Conservation (phyloP, 2,888 invertebrate species). For the Metopia argyrocephala region DNA sequence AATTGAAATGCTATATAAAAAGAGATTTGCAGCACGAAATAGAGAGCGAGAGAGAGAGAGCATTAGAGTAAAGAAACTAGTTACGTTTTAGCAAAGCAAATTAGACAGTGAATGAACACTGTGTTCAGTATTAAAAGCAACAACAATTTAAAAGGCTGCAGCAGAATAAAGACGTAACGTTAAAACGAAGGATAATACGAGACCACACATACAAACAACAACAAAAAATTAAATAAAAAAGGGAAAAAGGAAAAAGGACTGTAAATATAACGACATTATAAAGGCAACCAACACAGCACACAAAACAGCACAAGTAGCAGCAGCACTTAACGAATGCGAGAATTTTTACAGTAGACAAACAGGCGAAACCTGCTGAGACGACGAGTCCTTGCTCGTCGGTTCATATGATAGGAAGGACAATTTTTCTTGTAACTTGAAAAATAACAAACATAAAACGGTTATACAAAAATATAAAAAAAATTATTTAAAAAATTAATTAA, state of each 20-base stretch:
- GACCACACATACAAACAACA: neutral
- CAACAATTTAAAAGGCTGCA: neutral
- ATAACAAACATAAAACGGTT: conserved; percentile 22
- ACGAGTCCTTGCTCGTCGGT: conserved; percentile 77
- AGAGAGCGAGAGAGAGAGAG: neutral
- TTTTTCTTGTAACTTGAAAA: conserved; percentile 61
- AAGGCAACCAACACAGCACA: conserved; percentile 70
- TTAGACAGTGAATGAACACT: conserved; percentile 50
- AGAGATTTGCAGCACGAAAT: neutral
- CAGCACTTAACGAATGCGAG: conserved; percentile 70
- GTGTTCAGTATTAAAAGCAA: conserved; percentile 1
- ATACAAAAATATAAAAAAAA: conserved; percentile 31
- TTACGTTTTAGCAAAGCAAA: too few species aligned
- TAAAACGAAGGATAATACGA: conserved; percentile 9
- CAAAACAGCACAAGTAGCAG: conserved; percentile 68
- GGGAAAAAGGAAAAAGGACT: too few species aligned
- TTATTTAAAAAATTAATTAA: conserved; percentile 19
- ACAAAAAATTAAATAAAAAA: too few species aligned
- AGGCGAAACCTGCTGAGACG: conserved; percentile 77
- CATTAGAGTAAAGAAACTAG: neutral
- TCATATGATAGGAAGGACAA: conserved; percentile 75
- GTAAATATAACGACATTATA: conserved; percentile 65
- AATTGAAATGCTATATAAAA: neutral
- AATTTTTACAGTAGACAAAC: conserved; percentile 73
- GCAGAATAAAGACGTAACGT: neutral